Evolutionary conservation across 1,140 invertebrate species (phyloP), one percentile per base, ranked within the genome.

Genomic region (Drosophila bifasciata): DNA sequence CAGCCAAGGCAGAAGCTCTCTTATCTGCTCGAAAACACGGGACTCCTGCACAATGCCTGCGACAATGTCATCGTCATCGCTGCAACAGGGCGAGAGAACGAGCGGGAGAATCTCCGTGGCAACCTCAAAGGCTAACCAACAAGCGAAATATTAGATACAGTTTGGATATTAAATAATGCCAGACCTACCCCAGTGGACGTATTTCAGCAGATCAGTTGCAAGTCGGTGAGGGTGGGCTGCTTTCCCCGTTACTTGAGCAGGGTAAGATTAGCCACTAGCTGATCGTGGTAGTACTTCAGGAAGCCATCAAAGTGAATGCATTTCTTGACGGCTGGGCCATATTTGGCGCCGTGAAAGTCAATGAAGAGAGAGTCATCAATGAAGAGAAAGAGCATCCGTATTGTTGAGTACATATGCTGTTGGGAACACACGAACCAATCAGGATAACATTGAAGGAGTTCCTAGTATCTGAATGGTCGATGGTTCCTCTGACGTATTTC

Each of bases 1-100:
- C 41, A 86, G 16, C 83, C 83, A 89, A n/a, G 83, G 83, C 16
- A 86, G 25, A 9, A 86, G 23, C 19, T 76, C 68, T 5, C 63
- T 55, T 1, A 89, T 25, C 49, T 89, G 61, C 1, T 40, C 0
- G 53, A 52, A 36, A 76, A 89, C 1, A 36, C 41, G 0, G 41
- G 7, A 7, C 57, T 51, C 43, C 41, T 76, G 7, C 79, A 83
- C 0, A 83, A 6, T 39, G 79, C n/a, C n/a, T 39, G 79, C 83
- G 5, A 76, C 62, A 0, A 61, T 15, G 44, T 79, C 59, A 5
- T 39, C 17, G 21, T 28, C 8, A 28, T 9, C 28, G 21, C 23
- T 45, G 1, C 25, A 21, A 17, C n/a, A n/a, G n/a, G 76, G 56
- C 5, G 70, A 63, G 16, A 88, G 23, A 2, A 72, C 17, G 16